A percentile compares a stretch with the other conserved stretches of the same genome.
Conservation (phyloP, 2,113 vertebrate species). For the Benitochromis conjunctus region DNA sequence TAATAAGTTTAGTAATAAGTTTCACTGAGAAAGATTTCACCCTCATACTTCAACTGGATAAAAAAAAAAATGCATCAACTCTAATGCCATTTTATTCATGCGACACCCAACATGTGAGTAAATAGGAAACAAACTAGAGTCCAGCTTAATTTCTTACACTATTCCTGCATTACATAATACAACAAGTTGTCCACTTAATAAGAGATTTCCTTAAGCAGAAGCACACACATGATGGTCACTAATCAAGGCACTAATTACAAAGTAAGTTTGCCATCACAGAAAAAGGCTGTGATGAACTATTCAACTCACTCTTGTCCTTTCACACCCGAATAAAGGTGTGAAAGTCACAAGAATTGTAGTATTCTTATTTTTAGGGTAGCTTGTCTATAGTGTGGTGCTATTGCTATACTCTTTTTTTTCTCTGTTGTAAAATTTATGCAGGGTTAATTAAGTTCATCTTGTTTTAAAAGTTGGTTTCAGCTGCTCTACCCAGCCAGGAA, state of each 20-base stretch:
- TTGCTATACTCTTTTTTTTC: background rate
- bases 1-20: background rate
- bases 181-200: background rate
- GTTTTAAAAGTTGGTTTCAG: background rate
- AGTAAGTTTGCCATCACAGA: background rate
- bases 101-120: background rate
- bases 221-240: background rate
- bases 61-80: background rate
- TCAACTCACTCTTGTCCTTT: background rate
- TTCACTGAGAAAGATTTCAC: background rate
- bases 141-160: background rate
- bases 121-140: background rate
- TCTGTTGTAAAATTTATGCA: background rate
- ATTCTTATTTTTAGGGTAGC: background rate
- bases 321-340: background rate
- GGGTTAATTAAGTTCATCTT: background rate
- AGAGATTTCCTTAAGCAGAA: background rate
- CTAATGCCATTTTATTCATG: background rate
- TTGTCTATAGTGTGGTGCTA: background rate
- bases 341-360: background rate
- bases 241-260: background rate
- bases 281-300: background rate
- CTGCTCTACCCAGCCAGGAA: background rate
- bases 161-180: background rate
- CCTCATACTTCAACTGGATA: background rate